These are phyloP conservation scores for Gnatocerus cornutus DNA, from an alignment of 2,888 invertebrate genomes.

Conservation along the genomic window DNA sequence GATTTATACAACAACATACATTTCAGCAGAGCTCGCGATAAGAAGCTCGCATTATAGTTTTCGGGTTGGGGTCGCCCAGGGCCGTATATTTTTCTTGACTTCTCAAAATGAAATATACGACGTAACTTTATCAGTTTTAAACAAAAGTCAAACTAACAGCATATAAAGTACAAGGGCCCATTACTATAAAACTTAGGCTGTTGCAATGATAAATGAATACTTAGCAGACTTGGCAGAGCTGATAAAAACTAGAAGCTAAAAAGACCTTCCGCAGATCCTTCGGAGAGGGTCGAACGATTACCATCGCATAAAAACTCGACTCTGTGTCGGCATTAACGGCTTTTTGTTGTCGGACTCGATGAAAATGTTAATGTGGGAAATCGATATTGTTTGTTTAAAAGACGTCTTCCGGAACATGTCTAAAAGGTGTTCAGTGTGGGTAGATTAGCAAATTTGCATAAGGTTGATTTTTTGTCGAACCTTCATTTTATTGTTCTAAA, in stretches of 20 bases:
- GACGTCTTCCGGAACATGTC: too few species aligned
- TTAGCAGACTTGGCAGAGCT: constrained; percentile 59
- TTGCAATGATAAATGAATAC: constrained; percentile 66
- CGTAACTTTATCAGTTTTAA: constrained; percentile 49
- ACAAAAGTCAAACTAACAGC: constrained; percentile 52
- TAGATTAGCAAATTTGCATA: too few species aligned
- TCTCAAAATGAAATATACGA: constrained; percentile 39
- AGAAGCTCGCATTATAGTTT: constrained; percentile 17
- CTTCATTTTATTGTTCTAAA: too few species aligned
- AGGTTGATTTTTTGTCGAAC: too few species aligned
- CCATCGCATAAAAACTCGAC: constrained; percentile 54
- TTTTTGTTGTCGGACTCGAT: constrained; percentile 55
- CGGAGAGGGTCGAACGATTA: constrained; percentile 59
- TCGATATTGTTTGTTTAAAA: constrained; percentile 50
- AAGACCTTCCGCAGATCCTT: constrained; percentile 60
- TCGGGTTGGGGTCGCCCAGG: constrained; percentile 15
- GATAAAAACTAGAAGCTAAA: constrained; percentile 63
- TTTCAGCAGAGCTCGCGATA: constrained; percentile 18
- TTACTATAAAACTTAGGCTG: constrained; percentile 59
- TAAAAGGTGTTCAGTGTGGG: too few species aligned
- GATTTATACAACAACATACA: constrained; percentile 22
- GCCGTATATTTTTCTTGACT: constrained; percentile 24
- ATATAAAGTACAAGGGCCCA: constrained; percentile 50
- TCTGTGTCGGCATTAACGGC: constrained; percentile 58
- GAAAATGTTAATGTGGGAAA: constrained; percentile 60